A percentile compares a stretch with the other conserved stretches of the same genome.
These are phyloP conservation scores for Margarornis squamiger DNA, from an alignment of 2,797 vertebrate species.

Conservation along the genomic window DNA sequence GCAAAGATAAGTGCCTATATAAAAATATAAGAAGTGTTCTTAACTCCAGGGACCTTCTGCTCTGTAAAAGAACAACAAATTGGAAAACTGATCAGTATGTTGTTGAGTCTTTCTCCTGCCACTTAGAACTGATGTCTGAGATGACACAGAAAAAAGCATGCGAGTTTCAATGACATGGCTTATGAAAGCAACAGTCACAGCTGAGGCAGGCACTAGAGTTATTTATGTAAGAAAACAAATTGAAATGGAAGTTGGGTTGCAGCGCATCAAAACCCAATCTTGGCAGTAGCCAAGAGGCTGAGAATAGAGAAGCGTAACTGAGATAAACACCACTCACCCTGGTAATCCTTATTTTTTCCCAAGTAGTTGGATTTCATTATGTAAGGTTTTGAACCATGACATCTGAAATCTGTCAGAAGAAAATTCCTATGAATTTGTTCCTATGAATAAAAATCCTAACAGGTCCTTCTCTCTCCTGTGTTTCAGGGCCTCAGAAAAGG, in stretches of 20 bases:
- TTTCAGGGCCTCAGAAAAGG: neutral
- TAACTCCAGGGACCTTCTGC: neutral
- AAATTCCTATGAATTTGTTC: neutral
- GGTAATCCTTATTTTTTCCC: neutral
- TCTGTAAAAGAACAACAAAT: neutral
- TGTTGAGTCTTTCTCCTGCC: neutral
- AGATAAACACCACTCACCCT: neutral
- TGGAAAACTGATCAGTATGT: neutral
- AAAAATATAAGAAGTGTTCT: neutral
- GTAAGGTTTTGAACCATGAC: neutral
- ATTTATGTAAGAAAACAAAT: neutral
- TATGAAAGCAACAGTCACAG: conserved; percentile 45
- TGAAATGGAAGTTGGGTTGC: neutral
- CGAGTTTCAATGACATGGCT: neutral
- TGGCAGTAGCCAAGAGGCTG: neutral
- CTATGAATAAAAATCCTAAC: neutral
- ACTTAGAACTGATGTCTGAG: neutral
- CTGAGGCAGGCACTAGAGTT: neutral
- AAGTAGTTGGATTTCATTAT: neutral
- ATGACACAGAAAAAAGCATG: neutral
- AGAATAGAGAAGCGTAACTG: neutral
- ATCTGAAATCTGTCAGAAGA: neutral
- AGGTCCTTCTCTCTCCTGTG: neutral
- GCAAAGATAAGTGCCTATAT: neutral
- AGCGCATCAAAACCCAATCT: neutral